Evolutionary conservation across 1,140 invertebrate genomes (phyloP), one percentile per base, ranked within the genome.

Genomic region (Dolichoris vasculosae): DNA sequence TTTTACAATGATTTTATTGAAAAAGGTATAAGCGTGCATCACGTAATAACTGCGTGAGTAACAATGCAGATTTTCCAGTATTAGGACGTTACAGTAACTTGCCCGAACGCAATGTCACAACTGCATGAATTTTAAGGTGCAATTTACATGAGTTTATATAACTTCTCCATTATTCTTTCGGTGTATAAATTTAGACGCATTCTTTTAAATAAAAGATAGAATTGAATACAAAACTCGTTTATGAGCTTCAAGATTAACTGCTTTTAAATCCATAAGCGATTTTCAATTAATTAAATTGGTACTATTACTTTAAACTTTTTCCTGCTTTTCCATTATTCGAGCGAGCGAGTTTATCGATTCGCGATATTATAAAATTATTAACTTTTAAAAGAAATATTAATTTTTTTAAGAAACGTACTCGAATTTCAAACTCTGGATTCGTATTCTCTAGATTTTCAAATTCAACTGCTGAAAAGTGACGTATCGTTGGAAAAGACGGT

Each of bases 121-220:
- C 40, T 67, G 40, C 46, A 51, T 82, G 81, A 82, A 73, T 82
- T 82, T 82, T 30, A 82, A 82, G 67, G 81, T 40, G 81, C 35
- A 51, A 75, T 82, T 75, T 75, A 59, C 81, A 59, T 43, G 81
- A 73, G 69, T 59, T 82, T 82, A 82, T 73, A 75, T 75, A 82
- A 82, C 69, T 59, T 75, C 23, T 59, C 67, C 81, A 75, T 82
- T 75, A 82, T 59, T 82, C 51, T 59, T 73, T 59, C 51, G n/a
- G 30, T 35, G 64, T 35, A 71, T 71, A 51, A 81, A 81, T 81
- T 81, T 51, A 71, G 38, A 30, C n/a, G n/a, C 26, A 63, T 67
- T 67, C 8, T 46, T 30, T 63, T 20, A 77, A 48, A 55, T 46
- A 55, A 77, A 23, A 35, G 0, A 26, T 9, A 4, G 20, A n/a